A percentile compares a stretch with the other conserved stretches of the same genome.
phyloP scores from a whole-genome alignment of 2,888 invertebrate species.

The Galeruca laticollis region DNA sequence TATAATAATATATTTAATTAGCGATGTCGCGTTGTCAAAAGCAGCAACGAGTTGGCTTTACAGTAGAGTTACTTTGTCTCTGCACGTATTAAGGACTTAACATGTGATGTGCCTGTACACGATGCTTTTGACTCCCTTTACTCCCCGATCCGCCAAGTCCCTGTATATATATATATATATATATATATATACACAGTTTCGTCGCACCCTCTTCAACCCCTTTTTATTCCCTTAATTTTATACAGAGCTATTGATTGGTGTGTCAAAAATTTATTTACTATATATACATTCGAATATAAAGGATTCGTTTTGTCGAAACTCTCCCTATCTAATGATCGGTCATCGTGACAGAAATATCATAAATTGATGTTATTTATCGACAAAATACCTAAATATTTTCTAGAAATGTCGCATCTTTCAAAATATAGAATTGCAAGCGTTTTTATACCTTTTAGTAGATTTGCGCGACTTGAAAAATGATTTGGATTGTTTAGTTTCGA shows the following conservation, averaged over 20 bases:
- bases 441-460: background rate
- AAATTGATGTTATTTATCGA: too few species aligned
- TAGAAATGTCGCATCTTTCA: too few species aligned
- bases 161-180: background rate
- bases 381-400: too few species aligned
- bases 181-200: background rate
- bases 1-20: constrained; percentile 66
- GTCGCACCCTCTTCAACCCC: constrained; percentile 1
- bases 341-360: too few species aligned
- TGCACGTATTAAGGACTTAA: constrained; percentile 60
- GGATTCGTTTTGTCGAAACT: too few species aligned
- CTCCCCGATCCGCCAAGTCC: constrained; percentile 33
- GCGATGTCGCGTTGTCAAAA: constrained; percentile 64
- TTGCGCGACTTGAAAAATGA: background rate
- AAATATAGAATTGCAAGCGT: background rate
- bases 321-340: too few species aligned
- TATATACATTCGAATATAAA: too few species aligned
- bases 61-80: constrained; percentile 65
- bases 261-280: too few species aligned
- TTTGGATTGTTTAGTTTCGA: background rate
- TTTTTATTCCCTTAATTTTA: constrained; percentile 12
- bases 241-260: background rate
- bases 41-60: constrained; percentile 61
- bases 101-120: constrained; percentile 59
- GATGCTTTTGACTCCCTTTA: constrained; percentile 52